A percentile compares a stretch with the other conserved stretches of the same genome.
These are phyloP conservation scores for Lissocephala sabroskyi DNA, from an alignment of 2,888 invertebrate genomes.

Conservation along the genomic window DNA sequence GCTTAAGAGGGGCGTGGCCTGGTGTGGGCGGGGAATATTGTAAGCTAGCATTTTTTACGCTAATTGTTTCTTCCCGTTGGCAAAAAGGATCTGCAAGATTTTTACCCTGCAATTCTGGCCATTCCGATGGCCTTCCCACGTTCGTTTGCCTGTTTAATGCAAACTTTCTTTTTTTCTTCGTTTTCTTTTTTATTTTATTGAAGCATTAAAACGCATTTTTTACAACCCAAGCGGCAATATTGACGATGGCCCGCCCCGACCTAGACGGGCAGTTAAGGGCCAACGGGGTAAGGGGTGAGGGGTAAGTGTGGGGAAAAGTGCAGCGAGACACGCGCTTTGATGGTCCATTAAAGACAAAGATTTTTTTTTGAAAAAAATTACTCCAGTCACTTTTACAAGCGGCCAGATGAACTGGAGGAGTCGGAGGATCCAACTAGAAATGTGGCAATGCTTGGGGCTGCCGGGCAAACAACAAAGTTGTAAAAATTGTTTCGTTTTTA, in stretches of 20 bases:
- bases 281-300: not conserved
- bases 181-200: conserved; percentile 68
- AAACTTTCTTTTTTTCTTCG: too few species aligned
- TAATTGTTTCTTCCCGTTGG: conserved; percentile 66
- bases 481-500: conserved; percentile 67
- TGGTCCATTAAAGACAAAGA: conserved; percentile 68
- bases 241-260: conserved; percentile 36
- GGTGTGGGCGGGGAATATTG: conserved; percentile 1
- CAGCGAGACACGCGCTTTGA: conserved; percentile 39
- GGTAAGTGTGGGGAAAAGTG: not conserved
- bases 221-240: conserved; percentile 59
- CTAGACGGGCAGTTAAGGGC: conserved; percentile 22
- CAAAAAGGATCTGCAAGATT: conserved; percentile 4
- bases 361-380: conserved; percentile 56
- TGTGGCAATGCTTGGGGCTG: conserved; percentile 40
- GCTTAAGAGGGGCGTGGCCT: not conserved
- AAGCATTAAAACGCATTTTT: conserved; percentile 68
- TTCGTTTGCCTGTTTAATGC: conserved; percentile 49
- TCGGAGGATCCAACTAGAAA: conserved; percentile 40
- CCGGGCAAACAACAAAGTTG: conserved; percentile 68
- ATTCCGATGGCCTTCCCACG: too few species aligned
- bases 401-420: conserved; percentile 3
- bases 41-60: conserved; percentile 60
- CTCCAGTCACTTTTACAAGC: conserved; percentile 42
- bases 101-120: too few species aligned